These are phyloP conservation scores for Mustela erminea DNA, from an alignment of 2,797 vertebrate genomes.

Conservation along the genomic window DNA sequence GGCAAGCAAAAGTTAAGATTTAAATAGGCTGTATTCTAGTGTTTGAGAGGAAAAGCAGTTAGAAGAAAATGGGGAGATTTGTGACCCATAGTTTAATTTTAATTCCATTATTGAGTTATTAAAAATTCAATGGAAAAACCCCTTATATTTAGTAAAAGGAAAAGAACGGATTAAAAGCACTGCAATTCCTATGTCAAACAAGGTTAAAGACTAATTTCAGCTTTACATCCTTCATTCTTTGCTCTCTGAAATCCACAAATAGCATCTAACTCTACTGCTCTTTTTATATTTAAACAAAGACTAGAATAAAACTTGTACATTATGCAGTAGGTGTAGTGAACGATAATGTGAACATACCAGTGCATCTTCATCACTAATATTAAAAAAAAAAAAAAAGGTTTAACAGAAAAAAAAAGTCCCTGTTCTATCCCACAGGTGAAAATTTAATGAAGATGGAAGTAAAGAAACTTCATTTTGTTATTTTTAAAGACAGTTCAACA, in stretches of 20 bases:
- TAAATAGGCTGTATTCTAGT: constrained; percentile 87
- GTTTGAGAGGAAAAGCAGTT: constrained; percentile 84
- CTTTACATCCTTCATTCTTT: constrained; percentile 63
- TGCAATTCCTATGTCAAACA: constrained; percentile 58
- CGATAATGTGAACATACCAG: not conserved
- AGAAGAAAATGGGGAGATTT: constrained; percentile 81
- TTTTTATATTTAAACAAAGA: constrained; percentile 71
- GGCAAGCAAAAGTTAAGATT: constrained; percentile 89
- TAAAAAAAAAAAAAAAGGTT: not conserved
- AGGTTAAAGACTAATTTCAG: constrained; percentile 65
- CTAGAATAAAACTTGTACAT: constrained; percentile 50
- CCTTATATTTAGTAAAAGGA: constrained; percentile 57
- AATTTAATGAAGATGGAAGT: constrained; percentile 13
- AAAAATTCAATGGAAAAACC: constrained; percentile 78
- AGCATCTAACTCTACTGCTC: constrained; percentile 43
- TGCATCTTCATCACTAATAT: not conserved
- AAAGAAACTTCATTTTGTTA: constrained; percentile 10
- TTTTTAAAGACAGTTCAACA: constrained; percentile 37
- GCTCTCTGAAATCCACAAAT: constrained; percentile 58
- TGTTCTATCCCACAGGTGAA: constrained; percentile 28
- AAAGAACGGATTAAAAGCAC: constrained; percentile 70
- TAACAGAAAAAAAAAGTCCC: not conserved
- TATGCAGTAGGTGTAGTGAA: not conserved
- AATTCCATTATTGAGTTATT: constrained; percentile 85
- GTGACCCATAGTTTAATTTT: constrained; percentile 83